Base-by-base conservation (phyloP, 2,888 invertebrate genomes). In the Ashinkailepas kermadecensis region DNA sequence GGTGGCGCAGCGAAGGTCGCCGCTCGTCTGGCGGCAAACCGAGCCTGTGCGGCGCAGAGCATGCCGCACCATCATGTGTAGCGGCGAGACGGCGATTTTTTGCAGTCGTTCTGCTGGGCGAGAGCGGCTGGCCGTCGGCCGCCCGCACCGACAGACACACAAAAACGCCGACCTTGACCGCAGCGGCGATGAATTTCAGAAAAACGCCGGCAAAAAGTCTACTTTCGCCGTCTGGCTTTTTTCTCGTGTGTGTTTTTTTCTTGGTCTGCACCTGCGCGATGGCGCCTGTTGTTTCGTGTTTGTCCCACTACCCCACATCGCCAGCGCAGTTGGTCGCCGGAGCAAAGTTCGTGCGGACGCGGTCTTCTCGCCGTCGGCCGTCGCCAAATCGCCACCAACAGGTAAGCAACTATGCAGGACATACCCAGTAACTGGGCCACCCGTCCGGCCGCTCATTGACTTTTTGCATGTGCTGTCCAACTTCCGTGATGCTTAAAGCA, bases 91-190 rank as follows among this genome's bases (percentile, higher is more conserved):
- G 39, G 39, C 39, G 39, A 39, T 39, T 39, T 39, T 39, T 39
- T 39, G 4, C 39, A 39, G 39, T 39, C 39, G 39, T 39, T 39
- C 39, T 39, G 39, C 39, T 4, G 4, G 39, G 39, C n/a, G n/a
- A n/a, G n/a, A n/a, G n/a, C n/a, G n/a, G n/a, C n/a, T n/a, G n/a
- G n/a, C n/a, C n/a, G n/a, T n/a, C n/a, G n/a, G n/a, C n/a, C n/a
- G n/a, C n/a, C n/a, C n/a, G n/a, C 74, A 74, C 54, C 74, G n/a
- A n/a, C 74, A 74, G 74, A 74, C 74, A 21, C 56, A 74, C 56
- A 74, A 74, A 74, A 74, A 74, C 59, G 21, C 54, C 18, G 56
- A 0, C 74, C 74, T 74, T 74, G 74, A 74, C 74, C 74, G 74
- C 18, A 56, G 74, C 74, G 54, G 8, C 74, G 56, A 56, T 74